Evolutionary conservation across 2,888 invertebrate species (phyloP).

Genomic region (Sipha maydis): DNA sequence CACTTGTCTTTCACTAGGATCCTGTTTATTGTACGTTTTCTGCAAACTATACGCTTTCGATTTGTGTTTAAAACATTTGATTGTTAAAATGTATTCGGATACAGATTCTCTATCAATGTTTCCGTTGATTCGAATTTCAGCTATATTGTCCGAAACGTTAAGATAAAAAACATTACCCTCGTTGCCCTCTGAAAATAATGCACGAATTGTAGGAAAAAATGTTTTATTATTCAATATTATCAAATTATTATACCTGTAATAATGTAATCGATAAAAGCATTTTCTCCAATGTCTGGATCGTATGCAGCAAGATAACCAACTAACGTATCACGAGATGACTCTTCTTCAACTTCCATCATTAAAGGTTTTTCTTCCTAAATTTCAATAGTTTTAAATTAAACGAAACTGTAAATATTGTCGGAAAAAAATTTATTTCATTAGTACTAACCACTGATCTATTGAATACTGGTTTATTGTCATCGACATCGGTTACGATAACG

Average conservation of each 20-base stretch:
- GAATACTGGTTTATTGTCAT: slow-evolving; percentile 83
- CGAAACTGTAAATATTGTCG: too few species aligned
- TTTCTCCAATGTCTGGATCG: slow-evolving; percentile 80
- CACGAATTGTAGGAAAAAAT: not conserved
- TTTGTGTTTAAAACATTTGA: slow-evolving; percentile 76
- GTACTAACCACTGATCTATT: slow-evolving; percentile 72
- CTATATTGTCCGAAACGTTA: slow-evolving; percentile 74
- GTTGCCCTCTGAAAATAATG: slow-evolving; percentile 73
- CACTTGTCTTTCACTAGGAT: slow-evolving; percentile 77
- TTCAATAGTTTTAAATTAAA: not conserved
- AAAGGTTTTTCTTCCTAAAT: slow-evolving; percentile 75
- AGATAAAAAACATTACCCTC: slow-evolving; percentile 75
- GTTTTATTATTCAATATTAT: not conserved
- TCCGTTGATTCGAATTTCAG: slow-evolving; percentile 72
- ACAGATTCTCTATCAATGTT: slow-evolving; percentile 76
- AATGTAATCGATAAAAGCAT: slow-evolving; percentile 79
- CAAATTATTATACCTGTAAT: slow-evolving; percentile 72
- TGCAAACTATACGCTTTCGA: slow-evolving; percentile 66
- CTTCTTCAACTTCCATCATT: slow-evolving; percentile 75
- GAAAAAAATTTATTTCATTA: too few species aligned
- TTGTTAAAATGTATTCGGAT: slow-evolving; percentile 73
- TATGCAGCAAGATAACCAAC: slow-evolving; percentile 77
- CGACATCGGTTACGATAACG: slow-evolving; percentile 75
- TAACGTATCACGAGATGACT: slow-evolving; percentile 74
- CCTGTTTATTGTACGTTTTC: slow-evolving; percentile 76